Evolutionary conservation across 37 sponge, comb jelly and placozoan species (phyloP).

Genomic region (Chondrilla cf. caribensis): DNA sequence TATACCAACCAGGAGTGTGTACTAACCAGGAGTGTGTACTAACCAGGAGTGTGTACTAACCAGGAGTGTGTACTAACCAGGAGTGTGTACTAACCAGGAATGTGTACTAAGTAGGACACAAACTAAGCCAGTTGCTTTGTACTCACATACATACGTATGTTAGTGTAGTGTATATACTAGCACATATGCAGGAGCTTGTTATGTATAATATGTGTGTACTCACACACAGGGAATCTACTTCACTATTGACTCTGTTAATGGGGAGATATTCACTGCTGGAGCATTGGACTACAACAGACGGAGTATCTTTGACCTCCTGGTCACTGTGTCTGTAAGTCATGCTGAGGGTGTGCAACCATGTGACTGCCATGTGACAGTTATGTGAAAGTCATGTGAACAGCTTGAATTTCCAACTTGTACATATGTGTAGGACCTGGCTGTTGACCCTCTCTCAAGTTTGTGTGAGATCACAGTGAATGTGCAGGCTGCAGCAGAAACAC

Average conservation of each 20-base stretch:
- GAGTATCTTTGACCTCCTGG: background rate
- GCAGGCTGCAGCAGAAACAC: background rate
- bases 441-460: background rate
- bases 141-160: too few relatives aligned
- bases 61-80: too few relatives aligned
- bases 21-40: too few relatives aligned
- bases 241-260: background rate
- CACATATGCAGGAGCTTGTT: too few relatives aligned
- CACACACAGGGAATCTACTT: conserved; percentile 8
- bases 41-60: too few relatives aligned
- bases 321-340: conserved; percentile 8
- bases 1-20: too few relatives aligned
- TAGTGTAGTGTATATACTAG: too few relatives aligned
- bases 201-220: too few relatives aligned
- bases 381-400: background rate
- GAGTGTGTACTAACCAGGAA: too few relatives aligned
- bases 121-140: too few relatives aligned
- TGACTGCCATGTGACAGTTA: background rate
- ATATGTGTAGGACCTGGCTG: background rate
- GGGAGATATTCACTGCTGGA: background rate
- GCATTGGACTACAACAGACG: background rate
- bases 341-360: background rate
- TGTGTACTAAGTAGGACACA: too few relatives aligned
- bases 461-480: conserved; percentile 4
- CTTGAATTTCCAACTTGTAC: background rate